These are phyloP conservation scores for Microcebus lehilahytsara DNA, from an alignment of 2,113 vertebrate genomes.

Conservation along the genomic window DNA sequence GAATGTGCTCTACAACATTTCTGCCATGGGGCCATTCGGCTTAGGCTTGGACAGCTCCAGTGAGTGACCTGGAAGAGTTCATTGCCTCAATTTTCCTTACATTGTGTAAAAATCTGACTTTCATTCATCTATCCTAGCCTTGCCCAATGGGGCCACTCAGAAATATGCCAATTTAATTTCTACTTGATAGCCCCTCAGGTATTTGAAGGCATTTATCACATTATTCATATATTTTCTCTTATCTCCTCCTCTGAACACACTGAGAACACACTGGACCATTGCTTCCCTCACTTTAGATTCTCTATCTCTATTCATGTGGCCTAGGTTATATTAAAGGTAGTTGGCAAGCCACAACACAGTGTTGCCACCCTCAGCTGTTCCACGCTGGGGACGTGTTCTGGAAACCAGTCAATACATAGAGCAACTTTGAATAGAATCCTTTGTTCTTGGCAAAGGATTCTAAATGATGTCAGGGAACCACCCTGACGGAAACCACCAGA, in stretches of 20 bases:
- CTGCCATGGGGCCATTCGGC: neutral
- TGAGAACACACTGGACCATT: neutral
- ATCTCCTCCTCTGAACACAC: neutral
- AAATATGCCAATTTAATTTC: conserved; percentile 12
- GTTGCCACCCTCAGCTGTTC: neutral
- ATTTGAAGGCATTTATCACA: conserved; percentile 23
- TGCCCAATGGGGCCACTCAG: neutral
- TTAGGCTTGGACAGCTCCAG: neutral
- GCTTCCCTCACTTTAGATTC: neutral
- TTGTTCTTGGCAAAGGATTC: neutral
- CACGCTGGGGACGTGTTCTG: neutral
- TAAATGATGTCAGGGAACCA: neutral
- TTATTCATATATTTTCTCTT: neutral
- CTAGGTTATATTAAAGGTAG: neutral
- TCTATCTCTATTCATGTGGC: neutral
- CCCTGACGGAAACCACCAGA: neutral
- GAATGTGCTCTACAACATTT: neutral
- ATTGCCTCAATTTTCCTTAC: neutral
- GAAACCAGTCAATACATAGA: neutral
- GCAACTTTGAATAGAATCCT: conserved; percentile 23
- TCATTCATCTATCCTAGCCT: neutral
- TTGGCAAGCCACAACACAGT: neutral
- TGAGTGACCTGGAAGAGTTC: neutral
- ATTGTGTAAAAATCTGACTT: conserved; percentile 20
- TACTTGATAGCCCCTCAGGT: neutral